Percentiles rank a stretch among this genome's conserved stretches.
phyloP scores from a whole-genome alignment of 2,797 vertebrate species.

The Adelosebastes latens region DNA sequence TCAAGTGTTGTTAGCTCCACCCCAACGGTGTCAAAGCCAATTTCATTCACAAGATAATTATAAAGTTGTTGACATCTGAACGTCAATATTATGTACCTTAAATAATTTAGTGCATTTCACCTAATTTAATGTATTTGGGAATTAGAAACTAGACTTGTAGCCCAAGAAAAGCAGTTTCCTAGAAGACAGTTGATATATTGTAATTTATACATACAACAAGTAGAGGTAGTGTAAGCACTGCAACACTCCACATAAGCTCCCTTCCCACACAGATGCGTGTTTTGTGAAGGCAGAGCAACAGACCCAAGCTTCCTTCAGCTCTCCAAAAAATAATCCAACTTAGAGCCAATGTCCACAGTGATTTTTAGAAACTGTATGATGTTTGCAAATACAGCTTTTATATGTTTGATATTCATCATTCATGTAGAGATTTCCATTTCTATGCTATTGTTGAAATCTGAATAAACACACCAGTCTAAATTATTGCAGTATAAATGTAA shows the following conservation, averaged over 20 bases:
- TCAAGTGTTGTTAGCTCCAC: neutral
- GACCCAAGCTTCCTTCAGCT: slow-evolving; percentile 8
- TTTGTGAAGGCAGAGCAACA: slow-evolving; percentile 31
- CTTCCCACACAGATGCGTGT: slow-evolving; percentile 51
- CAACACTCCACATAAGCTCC: slow-evolving; percentile 53
- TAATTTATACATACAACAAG: slow-evolving; percentile 13
- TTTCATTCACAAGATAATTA: neutral
- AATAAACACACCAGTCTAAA: neutral
- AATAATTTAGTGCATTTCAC: neutral
- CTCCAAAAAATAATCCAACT: slow-evolving; percentile 14
- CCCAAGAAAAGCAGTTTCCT: slow-evolving; percentile 7
- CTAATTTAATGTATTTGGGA: slow-evolving; percentile 1
- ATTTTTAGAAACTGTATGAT: neutral
- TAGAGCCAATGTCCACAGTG: neutral
- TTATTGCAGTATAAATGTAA: neutral
- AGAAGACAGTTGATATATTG: slow-evolving; percentile 22
- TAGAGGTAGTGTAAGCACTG: slow-evolving; percentile 35
- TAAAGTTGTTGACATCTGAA: neutral
- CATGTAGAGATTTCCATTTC: neutral
- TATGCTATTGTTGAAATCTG: neutral
- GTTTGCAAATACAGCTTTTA: neutral
- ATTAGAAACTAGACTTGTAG: neutral
- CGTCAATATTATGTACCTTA: neutral
- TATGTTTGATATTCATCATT: neutral
- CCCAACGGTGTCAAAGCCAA: neutral